Conservation (phyloP, 2,797 vertebrate species). For the Mastacembelus armatus region DNA sequence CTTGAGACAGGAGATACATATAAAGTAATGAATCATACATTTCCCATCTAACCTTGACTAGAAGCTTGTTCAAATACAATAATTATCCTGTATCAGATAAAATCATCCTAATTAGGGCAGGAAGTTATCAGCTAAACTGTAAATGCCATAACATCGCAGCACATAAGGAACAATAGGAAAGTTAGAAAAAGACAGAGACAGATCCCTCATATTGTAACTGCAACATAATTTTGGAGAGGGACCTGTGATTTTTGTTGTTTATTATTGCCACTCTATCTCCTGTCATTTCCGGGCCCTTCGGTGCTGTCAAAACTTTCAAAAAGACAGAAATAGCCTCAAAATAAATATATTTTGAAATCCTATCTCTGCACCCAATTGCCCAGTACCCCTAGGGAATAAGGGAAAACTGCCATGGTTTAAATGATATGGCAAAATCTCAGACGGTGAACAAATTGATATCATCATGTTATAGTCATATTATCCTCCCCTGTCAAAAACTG, state of each 20-base stretch:
- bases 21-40: conserved; percentile 52
- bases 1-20: conserved; percentile 39
- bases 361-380: neutral
- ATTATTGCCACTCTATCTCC: neutral
- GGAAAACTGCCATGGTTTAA: neutral
- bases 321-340: neutral
- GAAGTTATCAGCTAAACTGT: conserved; percentile 41
- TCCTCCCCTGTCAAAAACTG: neutral
- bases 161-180: neutral
- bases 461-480: no score
- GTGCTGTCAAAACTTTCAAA: neutral
- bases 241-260: no score
- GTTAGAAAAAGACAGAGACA: neutral
- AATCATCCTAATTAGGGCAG: conserved; percentile 50
- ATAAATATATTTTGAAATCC: neutral
- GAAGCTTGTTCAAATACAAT: conserved; percentile 16
- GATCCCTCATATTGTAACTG: neutral
- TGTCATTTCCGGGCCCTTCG: neutral
- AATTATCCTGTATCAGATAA: conserved; percentile 48
- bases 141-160: conserved; percentile 45
- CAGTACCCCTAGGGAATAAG: neutral
- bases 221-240: neutral
- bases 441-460: no score
- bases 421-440: neutral
- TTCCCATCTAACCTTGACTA: conserved; percentile 23